These are phyloP conservation scores for Zosterops japonicus DNA, from an alignment of 2,113 vertebrate species.

Conservation along the genomic window DNA sequence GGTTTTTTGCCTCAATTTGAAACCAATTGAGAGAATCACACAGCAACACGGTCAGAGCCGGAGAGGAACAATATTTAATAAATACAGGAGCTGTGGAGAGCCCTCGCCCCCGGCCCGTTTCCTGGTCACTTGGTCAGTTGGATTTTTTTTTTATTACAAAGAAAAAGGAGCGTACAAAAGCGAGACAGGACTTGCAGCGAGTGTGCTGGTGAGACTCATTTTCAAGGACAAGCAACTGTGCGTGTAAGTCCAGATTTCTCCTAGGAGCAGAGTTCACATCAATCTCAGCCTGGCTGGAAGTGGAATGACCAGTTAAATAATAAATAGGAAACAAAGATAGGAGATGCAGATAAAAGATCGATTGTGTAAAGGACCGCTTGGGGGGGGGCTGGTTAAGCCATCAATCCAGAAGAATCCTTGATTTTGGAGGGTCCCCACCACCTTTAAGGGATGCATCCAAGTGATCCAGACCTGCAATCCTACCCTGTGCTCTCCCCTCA, in stretches of 20 bases:
- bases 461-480: neutral
- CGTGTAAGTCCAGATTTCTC: constrained; percentile 67
- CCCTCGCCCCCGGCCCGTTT: constrained; percentile 6
- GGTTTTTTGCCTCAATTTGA: constrained; percentile 74
- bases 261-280: constrained; percentile 60
- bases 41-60: constrained; percentile 81
- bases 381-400: neutral
- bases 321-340: constrained; percentile 66
- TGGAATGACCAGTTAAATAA: constrained; percentile 76
- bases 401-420: neutral
- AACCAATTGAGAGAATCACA: constrained; percentile 88
- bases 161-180: constrained; percentile 68
- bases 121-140: constrained; percentile 65
- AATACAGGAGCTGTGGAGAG: constrained; percentile 69
- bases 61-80: constrained; percentile 70
- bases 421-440: neutral
- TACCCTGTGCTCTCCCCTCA: neutral
- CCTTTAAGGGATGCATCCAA: neutral
- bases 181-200: constrained; percentile 68
- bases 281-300: constrained; percentile 66
- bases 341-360: constrained; percentile 57
- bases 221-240: constrained; percentile 68
- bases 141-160: constrained; percentile 56
- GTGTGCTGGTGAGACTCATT: constrained; percentile 80
- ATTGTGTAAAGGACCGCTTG: constrained; percentile 37